Conservation (phyloP, 2,797 vertebrate species). For the Tokudaia muenninki region DNA sequence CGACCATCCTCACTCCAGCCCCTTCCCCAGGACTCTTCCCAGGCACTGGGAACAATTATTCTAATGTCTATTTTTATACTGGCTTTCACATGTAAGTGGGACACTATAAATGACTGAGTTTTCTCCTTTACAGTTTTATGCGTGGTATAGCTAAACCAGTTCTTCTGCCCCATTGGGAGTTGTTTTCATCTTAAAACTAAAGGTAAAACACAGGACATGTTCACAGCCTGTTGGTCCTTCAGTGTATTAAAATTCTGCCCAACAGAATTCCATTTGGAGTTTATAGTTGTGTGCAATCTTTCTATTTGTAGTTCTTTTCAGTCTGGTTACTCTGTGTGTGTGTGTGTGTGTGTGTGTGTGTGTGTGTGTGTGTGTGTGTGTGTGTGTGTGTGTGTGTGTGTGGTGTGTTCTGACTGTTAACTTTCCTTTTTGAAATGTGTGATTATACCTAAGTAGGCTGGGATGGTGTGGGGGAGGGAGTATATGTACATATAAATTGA, state of each 20-base stretch:
- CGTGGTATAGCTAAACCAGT: conserved; percentile 10
- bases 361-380: background rate
- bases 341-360: background rate
- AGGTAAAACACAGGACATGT: background rate
- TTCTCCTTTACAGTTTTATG: conserved; percentile 36
- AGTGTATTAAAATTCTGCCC: background rate
- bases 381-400: background rate
- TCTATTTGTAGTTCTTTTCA: conserved; percentile 41
- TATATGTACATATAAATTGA: conserved; percentile 40
- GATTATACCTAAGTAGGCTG: background rate
- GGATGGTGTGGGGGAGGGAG: background rate
- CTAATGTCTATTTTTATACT: background rate
- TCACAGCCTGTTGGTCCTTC: background rate
- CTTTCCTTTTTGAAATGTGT: conserved; percentile 34
- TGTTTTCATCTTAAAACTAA: conserved; percentile 51
- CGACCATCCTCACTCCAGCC: background rate
- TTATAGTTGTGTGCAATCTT: background rate
- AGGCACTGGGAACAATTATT: background rate
- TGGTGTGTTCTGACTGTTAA: background rate
- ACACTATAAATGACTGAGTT: conserved; percentile 47
- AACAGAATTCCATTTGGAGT: background rate
- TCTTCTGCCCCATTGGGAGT: background rate
- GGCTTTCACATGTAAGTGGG: background rate
- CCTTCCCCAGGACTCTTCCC: background rate
- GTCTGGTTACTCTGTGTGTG: background rate